Evolutionary conservation across 1,140 invertebrate species (phyloP), one percentile per base, ranked within the genome.

Genomic region (Lethrus apterus): DNA sequence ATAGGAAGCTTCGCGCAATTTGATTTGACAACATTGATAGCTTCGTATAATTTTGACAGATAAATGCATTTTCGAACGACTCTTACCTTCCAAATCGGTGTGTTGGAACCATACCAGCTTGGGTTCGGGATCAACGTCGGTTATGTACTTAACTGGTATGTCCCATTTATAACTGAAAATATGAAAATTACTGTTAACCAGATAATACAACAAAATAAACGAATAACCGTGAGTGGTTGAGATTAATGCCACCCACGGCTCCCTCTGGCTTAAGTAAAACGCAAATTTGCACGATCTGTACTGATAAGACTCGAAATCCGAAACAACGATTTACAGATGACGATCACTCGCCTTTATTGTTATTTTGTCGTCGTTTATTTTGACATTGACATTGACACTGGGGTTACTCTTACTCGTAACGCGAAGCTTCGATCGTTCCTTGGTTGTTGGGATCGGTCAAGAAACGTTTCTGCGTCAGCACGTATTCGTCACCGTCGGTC

Each of bases 141-240:
- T 85, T 21, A 76, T 73, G 54, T 84, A 90, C 0, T 83, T 85
- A 4, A 94, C 74, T 5, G 87, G 86, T 24, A 94, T 77, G 33
- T 80, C 86, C 89, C 89, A 94, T 54, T 77, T 80, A 58, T 86
- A 84, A 48, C 81, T 84, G 52, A 47, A 73, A 69, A 56, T 51
- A 41, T 54, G 56, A n/a, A n/a, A n/a, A n/a, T n/a, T n/a, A n/a
- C n/a, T n/a, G n/a, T n/a, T n/a, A n/a, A n/a, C n/a, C n/a, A n/a
- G n/a, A n/a, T n/a, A n/a, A n/a, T n/a, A n/a, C n/a, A n/a, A n/a
- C n/a, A n/a, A n/a, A n/a, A n/a, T 38, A 19, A 1, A 38, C n/a
- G 4, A 8, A 4, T 13, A 33, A 2, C 32, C 13, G 13, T 7
- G 2, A 33, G 32, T 5, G 13, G 13, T 33, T 14, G 2, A 33